These are phyloP conservation scores for Drepanosiphum platanoidis DNA, from an alignment of 2,888 invertebrate genomes.

Conservation along the genomic window DNA sequence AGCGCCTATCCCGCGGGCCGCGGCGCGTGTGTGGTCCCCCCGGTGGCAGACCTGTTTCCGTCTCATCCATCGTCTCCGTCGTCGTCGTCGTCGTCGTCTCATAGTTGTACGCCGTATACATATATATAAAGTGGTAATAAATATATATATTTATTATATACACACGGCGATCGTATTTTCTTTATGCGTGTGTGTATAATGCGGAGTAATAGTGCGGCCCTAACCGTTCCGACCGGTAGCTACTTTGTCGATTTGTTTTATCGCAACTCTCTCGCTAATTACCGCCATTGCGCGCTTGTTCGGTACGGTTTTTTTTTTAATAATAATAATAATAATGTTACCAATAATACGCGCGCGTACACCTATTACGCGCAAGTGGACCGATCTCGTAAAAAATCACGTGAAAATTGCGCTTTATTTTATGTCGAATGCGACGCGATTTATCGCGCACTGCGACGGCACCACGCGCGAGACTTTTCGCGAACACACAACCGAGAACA, in stretches of 20 bases:
- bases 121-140: neutral
- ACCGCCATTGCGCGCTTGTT: neutral
- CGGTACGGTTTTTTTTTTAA: too few species aligned
- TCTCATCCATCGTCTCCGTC: slow-evolving; percentile 27
- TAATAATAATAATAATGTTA: too few species aligned
- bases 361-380: neutral
- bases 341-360: neutral
- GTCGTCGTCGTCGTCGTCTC: neutral
- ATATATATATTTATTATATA: neutral
- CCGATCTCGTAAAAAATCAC: too few species aligned
- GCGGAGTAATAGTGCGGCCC: neutral
- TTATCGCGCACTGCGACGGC: too few species aligned
- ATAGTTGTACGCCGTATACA: neutral
- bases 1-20: slow-evolving; percentile 55
- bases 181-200: too few species aligned
- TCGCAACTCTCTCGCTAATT: slow-evolving; percentile 40
- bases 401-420: too few species aligned
- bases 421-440: too few species aligned
- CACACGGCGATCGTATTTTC: too few species aligned
- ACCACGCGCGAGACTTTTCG: too few species aligned
- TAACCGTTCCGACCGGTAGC: slow-evolving; percentile 38
- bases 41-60: slow-evolving; percentile 55
- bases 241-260: slow-evolving; percentile 46
- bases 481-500: too few species aligned
- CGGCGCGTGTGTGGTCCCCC: slow-evolving; percentile 58